Percentiles rank a stretch among this genome's conserved stretches.
These are phyloP conservation scores for Mythimna lalbum DNA, from an alignment of 2,888 invertebrate genomes.

Conservation along the genomic window DNA sequence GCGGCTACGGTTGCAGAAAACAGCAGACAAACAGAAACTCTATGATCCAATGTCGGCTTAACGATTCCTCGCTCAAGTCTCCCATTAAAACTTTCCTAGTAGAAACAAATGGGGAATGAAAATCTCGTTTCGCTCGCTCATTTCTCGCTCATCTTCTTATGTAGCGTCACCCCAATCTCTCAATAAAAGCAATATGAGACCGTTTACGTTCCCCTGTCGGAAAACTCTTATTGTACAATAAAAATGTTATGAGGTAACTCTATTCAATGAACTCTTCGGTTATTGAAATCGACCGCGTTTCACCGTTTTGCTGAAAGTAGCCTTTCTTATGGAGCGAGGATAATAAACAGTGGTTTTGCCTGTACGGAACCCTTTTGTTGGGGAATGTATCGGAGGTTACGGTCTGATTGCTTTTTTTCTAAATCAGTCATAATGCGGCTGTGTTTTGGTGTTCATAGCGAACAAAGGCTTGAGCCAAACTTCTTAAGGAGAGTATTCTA, in stretches of 20 bases:
- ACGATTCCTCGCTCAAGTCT: slow-evolving; percentile 18
- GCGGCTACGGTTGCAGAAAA: slow-evolving; percentile 36
- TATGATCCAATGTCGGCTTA: slow-evolving; percentile 28
- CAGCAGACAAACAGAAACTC: slow-evolving; percentile 32
- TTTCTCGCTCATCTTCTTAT: slow-evolving; percentile 58
- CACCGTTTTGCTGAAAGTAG: slow-evolving; percentile 82
- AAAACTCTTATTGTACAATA: slow-evolving; percentile 88
- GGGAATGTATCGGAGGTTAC: slow-evolving; percentile 67
- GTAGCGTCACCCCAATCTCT: slow-evolving; percentile 71
- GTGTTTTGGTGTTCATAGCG: slow-evolving; percentile 2
- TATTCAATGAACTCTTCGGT: slow-evolving; percentile 88
- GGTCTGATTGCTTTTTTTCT: slow-evolving; percentile 74
- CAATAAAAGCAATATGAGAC: slow-evolving; percentile 83
- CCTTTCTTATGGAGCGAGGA: slow-evolving; percentile 77
- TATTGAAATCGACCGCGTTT: slow-evolving; percentile 86
- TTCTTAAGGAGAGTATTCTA: not conserved
- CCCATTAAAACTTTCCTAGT: slow-evolving; percentile 35
- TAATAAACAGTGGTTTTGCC: slow-evolving; percentile 77
- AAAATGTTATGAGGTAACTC: slow-evolving; percentile 90
- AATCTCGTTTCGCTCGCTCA: slow-evolving; percentile 51
- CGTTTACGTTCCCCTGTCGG: slow-evolving; percentile 79
- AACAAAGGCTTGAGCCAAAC: not conserved
- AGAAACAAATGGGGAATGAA: slow-evolving; percentile 42
- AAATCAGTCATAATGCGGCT: slow-evolving; percentile 24
- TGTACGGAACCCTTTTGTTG: slow-evolving; percentile 75